A percentile compares a stretch with the other conserved stretches of the same genome.
Evolutionary conservation across 2,113 vertebrate species (phyloP).

Genomic region (Argyrosomus japonicus): DNA sequence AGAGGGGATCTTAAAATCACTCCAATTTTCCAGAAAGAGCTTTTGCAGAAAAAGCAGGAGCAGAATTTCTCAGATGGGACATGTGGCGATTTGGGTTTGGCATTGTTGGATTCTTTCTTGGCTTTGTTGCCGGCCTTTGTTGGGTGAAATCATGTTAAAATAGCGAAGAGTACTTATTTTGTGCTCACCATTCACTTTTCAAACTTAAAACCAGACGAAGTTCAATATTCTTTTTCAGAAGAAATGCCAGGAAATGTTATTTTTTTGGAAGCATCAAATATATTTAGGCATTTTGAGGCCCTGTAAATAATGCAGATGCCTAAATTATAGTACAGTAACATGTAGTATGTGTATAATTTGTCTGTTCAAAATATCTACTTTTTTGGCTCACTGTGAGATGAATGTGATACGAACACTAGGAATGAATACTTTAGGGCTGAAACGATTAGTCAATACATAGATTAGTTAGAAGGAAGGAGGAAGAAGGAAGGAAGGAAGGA

Average conservation of each 20-base stretch:
- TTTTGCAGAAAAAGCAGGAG: slow-evolving; percentile 29
- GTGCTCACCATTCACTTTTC: not conserved
- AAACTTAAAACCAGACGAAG: not conserved
- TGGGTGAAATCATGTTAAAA: slow-evolving; percentile 25
- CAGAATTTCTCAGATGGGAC: slow-evolving; percentile 9
- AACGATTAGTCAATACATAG: not conserved
- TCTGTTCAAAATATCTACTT: not conserved
- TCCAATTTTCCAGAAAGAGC: slow-evolving; percentile 31
- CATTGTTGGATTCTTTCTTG: slow-evolving; percentile 12
- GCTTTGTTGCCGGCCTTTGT: slow-evolving; percentile 25
- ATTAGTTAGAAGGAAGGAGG: not conserved
- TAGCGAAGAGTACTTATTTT: not conserved
- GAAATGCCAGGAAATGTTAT: not conserved
- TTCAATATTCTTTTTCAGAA: not conserved
- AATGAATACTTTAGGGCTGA: not conserved
- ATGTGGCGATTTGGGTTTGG: slow-evolving; percentile 12
- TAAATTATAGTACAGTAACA: not conserved
- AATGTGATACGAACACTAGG: not conserved
- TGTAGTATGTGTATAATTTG: not conserved
- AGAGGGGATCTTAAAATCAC: slow-evolving; percentile 27
- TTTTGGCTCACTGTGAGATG: not conserved
- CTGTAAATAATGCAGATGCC: not conserved
- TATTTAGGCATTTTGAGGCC: not conserved
- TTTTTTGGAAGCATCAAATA: not conserved
- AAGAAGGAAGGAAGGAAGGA: not conserved